Evolutionary conservation across 2,797 vertebrate species (phyloP).

Genomic region (Sebastes miniatus): DNA sequence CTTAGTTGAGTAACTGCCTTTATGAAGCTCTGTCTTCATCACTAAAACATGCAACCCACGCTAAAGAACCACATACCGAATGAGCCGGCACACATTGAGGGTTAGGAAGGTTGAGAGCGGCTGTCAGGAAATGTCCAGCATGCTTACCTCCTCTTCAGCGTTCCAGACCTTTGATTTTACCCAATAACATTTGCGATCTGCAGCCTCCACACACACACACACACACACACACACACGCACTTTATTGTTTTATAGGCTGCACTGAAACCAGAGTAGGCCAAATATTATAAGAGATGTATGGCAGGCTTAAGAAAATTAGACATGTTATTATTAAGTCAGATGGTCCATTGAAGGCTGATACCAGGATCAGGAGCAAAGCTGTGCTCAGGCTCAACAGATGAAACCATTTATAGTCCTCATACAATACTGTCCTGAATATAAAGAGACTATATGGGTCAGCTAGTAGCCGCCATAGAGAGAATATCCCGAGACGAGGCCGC

Average conservation of each 20-base stretch:
- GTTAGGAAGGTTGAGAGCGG: slow-evolving; percentile 33
- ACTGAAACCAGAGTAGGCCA: slow-evolving; percentile 35
- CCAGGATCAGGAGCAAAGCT: slow-evolving; percentile 5
- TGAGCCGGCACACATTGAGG: slow-evolving; percentile 11
- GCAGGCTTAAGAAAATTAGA: not conserved
- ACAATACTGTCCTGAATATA: not conserved
- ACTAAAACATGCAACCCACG: slow-evolving; percentile 52
- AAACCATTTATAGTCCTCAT: not conserved
- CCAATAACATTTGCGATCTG: slow-evolving; percentile 42
- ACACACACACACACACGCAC: not conserved
- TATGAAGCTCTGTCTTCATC: slow-evolving; percentile 56
- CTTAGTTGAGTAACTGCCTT: slow-evolving; percentile 48
- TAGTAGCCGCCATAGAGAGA: not conserved
- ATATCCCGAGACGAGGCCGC: not conserved
- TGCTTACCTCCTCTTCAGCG: slow-evolving; percentile 21
- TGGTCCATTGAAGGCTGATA: not conserved
- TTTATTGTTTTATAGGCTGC: slow-evolving; percentile 27
- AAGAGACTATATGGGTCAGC: not conserved
- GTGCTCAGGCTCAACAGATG: not conserved
- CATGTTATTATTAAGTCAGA: slow-evolving; percentile 26
- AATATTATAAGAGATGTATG: slow-evolving; percentile 25
- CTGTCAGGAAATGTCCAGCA: slow-evolving; percentile 44
- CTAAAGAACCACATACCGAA: slow-evolving; percentile 4
- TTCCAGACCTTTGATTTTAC: slow-evolving; percentile 40
- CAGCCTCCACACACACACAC: slow-evolving; percentile 15